Percentiles rank a stretch among this genome's conserved stretches.
Conservation (phyloP, 2,113 vertebrate species). For the Neoarius graeffei region DNA sequence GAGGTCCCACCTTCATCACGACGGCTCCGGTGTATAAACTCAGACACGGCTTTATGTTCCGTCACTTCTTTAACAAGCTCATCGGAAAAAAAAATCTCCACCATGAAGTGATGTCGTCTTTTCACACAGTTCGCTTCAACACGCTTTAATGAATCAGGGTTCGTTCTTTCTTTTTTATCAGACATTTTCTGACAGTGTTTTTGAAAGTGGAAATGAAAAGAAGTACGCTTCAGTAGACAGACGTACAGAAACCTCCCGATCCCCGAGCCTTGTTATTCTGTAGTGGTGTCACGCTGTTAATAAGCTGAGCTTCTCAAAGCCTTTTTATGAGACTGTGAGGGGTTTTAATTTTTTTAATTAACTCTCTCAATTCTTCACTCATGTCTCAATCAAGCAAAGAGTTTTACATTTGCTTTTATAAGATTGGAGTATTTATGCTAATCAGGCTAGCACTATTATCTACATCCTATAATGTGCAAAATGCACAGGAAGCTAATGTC, state of each 20-base stretch:
- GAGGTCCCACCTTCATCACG: neutral
- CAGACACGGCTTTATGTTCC: neutral
- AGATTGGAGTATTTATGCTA: neutral
- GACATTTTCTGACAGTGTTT: slow-evolving; percentile 1
- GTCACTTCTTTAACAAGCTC: neutral
- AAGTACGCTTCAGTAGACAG: neutral
- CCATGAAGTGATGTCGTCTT: slow-evolving; percentile 3
- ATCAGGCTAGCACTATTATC: neutral
- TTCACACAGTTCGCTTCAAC: neutral
- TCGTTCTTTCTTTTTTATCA: neutral
- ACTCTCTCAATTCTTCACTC: neutral
- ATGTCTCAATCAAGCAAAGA: neutral
- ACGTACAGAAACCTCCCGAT: neutral
- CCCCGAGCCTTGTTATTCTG: neutral
- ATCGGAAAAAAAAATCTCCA: neutral
- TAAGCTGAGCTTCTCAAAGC: neutral
- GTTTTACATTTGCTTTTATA: slow-evolving; percentile 1
- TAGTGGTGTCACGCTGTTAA: slow-evolving; percentile 1
- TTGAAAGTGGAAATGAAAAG: slow-evolving; percentile 18
- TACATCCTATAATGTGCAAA: neutral
- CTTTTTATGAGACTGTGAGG: neutral
- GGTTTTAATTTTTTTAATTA: neutral
- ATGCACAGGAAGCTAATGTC: neutral
- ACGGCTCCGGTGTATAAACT: neutral
- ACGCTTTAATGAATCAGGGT: neutral